Evolutionary conservation across 2,113 vertebrate genomes (phyloP).

Genomic region (Craseonycteris thonglongyai): DNA sequence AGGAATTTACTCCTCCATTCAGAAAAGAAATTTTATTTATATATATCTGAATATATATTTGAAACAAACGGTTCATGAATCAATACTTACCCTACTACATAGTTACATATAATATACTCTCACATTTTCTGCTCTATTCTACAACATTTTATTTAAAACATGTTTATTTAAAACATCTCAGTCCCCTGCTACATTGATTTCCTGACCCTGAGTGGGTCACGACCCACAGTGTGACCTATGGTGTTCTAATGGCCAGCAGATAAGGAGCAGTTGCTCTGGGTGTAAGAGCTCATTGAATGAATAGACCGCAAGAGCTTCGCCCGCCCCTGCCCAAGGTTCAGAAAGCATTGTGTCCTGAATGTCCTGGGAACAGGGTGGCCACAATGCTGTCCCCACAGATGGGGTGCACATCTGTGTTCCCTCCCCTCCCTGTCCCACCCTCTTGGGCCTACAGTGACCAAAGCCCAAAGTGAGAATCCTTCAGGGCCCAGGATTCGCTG

Average conservation of each 20-base stretch:
- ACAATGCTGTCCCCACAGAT: neutral
- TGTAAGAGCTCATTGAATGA: fast-evolving
- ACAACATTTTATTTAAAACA: neutral
- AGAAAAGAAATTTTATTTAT: neutral
- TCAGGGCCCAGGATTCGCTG: neutral
- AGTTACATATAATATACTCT: neutral
- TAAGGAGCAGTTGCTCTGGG: neutral
- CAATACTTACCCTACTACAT: no score
- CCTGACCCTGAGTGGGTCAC: neutral
- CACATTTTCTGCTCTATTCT: neutral
- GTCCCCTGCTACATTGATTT: neutral
- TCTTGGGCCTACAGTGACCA: neutral
- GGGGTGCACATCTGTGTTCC: neutral
- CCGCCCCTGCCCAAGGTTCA: neutral
- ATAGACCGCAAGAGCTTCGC: neutral
- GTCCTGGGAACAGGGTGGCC: no score
- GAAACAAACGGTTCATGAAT: neutral
- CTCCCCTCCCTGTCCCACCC: fast-evolving
- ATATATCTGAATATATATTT: neutral
- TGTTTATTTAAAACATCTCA: neutral
- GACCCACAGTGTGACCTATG: neutral
- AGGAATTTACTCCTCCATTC: neutral
- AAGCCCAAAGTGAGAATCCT: neutral
- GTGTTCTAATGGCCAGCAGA: neutral
- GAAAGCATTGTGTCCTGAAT: neutral